Evolutionary conservation across 1,140 invertebrate species (phyloP), one percentile per base, ranked within the genome.

Genomic region (Caenorhabditis brenneri): DNA sequence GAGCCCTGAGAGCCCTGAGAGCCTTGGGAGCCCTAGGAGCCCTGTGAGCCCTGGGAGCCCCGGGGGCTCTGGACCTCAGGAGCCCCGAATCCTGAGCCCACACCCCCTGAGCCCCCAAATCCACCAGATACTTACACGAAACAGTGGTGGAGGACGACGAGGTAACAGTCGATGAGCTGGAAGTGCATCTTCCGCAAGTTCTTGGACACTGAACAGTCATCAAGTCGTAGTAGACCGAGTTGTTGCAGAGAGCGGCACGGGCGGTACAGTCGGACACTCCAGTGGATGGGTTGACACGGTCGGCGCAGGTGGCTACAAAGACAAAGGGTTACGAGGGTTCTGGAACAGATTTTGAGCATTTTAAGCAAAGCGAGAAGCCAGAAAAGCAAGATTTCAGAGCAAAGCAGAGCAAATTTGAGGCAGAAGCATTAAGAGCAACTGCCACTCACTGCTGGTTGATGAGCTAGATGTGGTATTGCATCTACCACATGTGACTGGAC

Each of bases 141-240:
- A 27, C 65, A 74, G 65, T 74, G n/a, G 65, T 74, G 36, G 65
- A 74, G 4, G 65, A 39, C 16, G 65, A 42, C n/a, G 65, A 12
- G 33, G 65, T 42, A 36, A 74, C 36, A 15, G 65, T 74, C 0
- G 58, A 65, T 16, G 29, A 36, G 58, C 58, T 74, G n/a, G 65
- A 74, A 0, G 36, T 42, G 36, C 65, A 74, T 80, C 79, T 80
- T 79, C 82, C 82, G 42, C 82, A 84, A 36, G 82, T 84, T 48
- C 49, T 55, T 42, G 82, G 82, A 22, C 82, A 84, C 42, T 84
- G 82, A 16, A 31, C 16, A 22, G 82, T 84, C 82, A 84, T 84
- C 10, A 84, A 10, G 22, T 36, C 49, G 39, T 80, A 84, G 49
- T 84, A 84, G 69, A 79, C 69, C 2, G 42, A 49, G 74, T 84